These are phyloP conservation scores for Pediacus dermestoides DNA, from an alignment of 2,888 invertebrate genomes.

Conservation along the genomic window DNA sequence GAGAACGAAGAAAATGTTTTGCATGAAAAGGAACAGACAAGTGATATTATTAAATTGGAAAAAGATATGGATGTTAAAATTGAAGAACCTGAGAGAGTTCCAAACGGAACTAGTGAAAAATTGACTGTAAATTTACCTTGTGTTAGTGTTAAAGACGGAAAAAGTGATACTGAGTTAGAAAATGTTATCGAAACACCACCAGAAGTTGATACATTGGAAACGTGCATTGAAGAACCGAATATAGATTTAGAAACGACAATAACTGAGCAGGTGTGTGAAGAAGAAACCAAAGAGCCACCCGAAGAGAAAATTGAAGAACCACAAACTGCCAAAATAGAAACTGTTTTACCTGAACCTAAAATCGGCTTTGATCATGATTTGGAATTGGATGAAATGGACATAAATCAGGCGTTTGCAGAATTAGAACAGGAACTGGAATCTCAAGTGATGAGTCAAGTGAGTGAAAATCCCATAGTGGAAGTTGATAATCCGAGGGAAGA, in stretches of 20 bases:
- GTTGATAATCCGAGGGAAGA: constrained; percentile 5
- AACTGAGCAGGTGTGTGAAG: constrained; percentile 1
- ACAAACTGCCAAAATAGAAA: too few relatives aligned
- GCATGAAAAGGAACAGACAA: constrained; percentile 3
- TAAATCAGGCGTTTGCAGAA: constrained; percentile 43
- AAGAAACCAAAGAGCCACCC: constrained; percentile 6
- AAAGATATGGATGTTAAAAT: not conserved
- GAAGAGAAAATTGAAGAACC: constrained; percentile 12
- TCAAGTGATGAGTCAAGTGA: constrained; percentile 10
- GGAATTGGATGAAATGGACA: constrained; percentile 43
- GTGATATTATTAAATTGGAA: not conserved
- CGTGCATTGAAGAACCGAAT: too few relatives aligned
- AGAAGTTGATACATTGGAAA: too few relatives aligned
- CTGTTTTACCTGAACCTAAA: too few relatives aligned
- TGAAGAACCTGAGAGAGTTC: not conserved
- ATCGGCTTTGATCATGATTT: constrained; percentile 41
- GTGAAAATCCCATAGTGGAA: constrained; percentile 5
- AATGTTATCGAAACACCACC: too few relatives aligned
- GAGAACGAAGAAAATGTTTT: constrained; percentile 14
- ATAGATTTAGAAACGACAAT: not conserved
- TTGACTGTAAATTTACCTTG: too few relatives aligned
- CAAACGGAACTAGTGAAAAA: constrained; percentile 9
- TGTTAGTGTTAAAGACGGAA: too few relatives aligned
- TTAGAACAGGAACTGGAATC: constrained; percentile 40
- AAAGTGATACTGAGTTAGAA: too few relatives aligned